Base-by-base conservation (phyloP, 2,113 vertebrate species). In the Hippotragus niger region DNA sequence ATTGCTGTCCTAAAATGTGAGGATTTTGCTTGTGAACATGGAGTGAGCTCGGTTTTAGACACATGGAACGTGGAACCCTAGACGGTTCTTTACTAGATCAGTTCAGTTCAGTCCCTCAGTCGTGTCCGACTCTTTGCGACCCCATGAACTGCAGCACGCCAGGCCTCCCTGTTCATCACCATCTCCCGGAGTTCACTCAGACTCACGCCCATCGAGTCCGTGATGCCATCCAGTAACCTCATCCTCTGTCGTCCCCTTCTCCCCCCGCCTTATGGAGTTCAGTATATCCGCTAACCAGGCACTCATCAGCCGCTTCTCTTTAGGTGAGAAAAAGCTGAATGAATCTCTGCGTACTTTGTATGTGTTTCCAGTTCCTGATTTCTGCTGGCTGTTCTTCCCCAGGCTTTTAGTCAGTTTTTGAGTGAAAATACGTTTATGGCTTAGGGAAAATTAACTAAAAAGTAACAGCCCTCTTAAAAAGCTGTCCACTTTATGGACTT, bases 361-460 rank as follows among this genome's bases (percentile, higher is more conserved):
- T 92, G 62, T 27, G 60, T 60, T 50, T 88, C 5, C 81, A 83
- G 76, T 78, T 89, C 33, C 78, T 62, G 16, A 52, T 89, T 91
- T 91, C 67, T 93, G 3, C 60, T 27, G n/a, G 7, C 33, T 88
- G 14, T 80, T 97, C 8, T 52, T 82, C 33, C 19, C 43, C 29
- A 81, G 2, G 83, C n/a, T 83, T 90, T 87, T 90, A 74, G 29
- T 94, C 40, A 36, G 2, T 78, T 92, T 96, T 83, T 71, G 60
- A 95, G 76, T 95, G 74, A 82, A 94, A 76, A 81, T 95, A 43
- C 91, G 1, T 85, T 60, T 82, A 15, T 90, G 23, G 43, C 55
- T 94, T 96, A 90, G 76, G 86, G 88, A 92, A 88, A 83, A 64
- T 81, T 33, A 92, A 55, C 53, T 92, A 12, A 64, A 93, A 80